Evolutionary conservation across 2,113 vertebrate genomes (phyloP), one percentile per base, ranked within the genome.

Genomic region (Apteryx mantelli): DNA sequence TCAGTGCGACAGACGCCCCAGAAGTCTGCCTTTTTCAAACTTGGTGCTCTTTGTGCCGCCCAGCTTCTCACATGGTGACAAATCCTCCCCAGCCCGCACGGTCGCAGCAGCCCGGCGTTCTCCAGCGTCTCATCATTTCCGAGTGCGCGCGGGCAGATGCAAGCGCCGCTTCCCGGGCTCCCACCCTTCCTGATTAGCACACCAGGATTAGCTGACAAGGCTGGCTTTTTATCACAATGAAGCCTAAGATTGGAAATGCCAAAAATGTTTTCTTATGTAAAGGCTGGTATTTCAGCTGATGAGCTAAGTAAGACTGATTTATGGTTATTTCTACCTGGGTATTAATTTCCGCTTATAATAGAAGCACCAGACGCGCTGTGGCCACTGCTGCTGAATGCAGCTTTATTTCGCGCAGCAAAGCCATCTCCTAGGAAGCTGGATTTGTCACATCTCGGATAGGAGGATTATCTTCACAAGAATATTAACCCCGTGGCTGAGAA

Each of bases 321-420:
- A 76, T 88, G 82, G 96, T 97, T 97, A 96, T 97, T 98, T 96
- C 94, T 93, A 97, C 96, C 96, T 96, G 97, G 89, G 96, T 97
- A 97, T 98, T 98, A 98, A 97, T 97, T 97, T 96, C 88, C 92
- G 88, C 95, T 94, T 91, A 91, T 81, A 97, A 98, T 83, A 93
- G 91, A 96, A 88, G 88, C 74, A 17, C 20, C 74, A 94, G 94
- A 81, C 70, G 65, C 75, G 70, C 95, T 89, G 89, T 89, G 91
- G 77, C 95, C 95, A 69, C 63, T 58, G 81, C 80, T 55, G 70
- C 89, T 87, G 94, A 91, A 65, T 73, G 65, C 88, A 96, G 94
- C 83, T 85, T 95, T 95, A 96, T 92, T 95, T 83, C 52, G n/a
- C 2, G 18, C 95, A 58, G 93, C 83, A 93, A 77, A 96, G 79